Percentiles rank a stretch among this genome's conserved stretches.
These are phyloP conservation scores for Cathartes aura DNA, from an alignment of 2,113 vertebrate species.

Conservation along the genomic window DNA sequence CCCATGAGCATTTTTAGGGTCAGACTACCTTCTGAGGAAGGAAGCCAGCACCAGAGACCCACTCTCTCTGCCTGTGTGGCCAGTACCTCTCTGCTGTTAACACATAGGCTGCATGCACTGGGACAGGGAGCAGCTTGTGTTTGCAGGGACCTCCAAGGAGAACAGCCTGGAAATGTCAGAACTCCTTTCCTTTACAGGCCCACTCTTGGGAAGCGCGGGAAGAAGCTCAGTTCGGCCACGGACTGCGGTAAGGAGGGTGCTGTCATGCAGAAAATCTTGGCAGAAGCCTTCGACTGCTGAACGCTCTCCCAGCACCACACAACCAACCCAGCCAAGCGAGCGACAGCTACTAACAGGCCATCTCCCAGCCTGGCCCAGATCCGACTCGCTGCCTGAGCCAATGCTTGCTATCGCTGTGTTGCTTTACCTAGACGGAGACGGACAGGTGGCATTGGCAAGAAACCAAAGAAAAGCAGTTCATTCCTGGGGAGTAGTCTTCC, in stretches of 20 bases:
- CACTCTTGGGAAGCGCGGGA: not conserved
- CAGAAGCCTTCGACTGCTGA: not conserved
- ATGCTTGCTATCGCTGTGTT: not conserved
- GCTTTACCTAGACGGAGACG: not conserved
- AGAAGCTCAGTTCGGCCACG: not conserved
- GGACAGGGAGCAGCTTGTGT: slow-evolving; percentile 3
- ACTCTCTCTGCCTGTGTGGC: not conserved
- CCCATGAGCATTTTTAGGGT: not conserved
- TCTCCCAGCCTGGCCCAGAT: slow-evolving; percentile 42
- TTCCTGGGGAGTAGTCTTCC: slow-evolving; percentile 2
- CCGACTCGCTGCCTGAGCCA: not conserved
- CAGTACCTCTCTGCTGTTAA: not conserved
- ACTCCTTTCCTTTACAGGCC: not conserved
- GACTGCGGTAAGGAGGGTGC: not conserved
- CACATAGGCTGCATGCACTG: not conserved
- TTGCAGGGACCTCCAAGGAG: not conserved
- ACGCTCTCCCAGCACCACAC: not conserved
- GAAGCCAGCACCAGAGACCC: not conserved
- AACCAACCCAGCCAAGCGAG: not conserved
- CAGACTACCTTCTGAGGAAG: not conserved
- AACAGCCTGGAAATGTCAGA: slow-evolving; percentile 33
- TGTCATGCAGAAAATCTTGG: slow-evolving; percentile 45
- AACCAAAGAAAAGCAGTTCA: slow-evolving; percentile 25
- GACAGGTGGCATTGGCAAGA: slow-evolving; percentile 47
- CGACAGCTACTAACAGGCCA: slow-evolving; percentile 63